phyloP scores from a whole-genome alignment of 1,140 invertebrate genomes.

The Calosoma granatense region DNA sequence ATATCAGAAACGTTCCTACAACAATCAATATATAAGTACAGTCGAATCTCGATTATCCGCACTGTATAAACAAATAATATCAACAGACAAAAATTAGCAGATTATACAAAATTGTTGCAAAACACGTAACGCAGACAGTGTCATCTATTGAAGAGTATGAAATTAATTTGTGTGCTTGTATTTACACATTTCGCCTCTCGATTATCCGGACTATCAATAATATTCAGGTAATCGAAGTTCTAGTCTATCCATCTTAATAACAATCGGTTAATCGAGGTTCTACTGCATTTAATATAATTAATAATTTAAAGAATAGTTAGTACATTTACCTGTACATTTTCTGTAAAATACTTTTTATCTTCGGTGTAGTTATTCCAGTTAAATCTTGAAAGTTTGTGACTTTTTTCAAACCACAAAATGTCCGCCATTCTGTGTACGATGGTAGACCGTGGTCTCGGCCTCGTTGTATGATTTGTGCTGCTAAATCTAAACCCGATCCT shows the following conservation, averaged over 20 bases:
- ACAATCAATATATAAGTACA: constrained; percentile 36
- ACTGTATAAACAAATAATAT: background rate
- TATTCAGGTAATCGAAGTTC: no score
- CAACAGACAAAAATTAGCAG: no score
- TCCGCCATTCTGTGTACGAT: constrained; percentile 42
- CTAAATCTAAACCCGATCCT: constrained; percentile 33
- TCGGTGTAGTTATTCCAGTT: constrained; percentile 35
- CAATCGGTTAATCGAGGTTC: no score
- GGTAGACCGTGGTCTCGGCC: constrained; percentile 57
- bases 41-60: constrained; percentile 27
- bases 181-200: no score
- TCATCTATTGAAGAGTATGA: no score
- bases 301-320: no score
- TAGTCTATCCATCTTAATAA: no score
- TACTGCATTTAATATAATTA: no score
- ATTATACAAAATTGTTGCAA: no score
- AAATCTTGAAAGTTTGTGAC: constrained; percentile 19
- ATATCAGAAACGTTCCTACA: constrained; percentile 63
- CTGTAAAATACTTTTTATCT: constrained; percentile 10
- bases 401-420: constrained; percentile 35
- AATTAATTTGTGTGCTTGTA: no score
- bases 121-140: no score
- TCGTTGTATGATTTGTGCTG: constrained; percentile 45
- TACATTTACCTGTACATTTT: background rate
- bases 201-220: no score